Evolutionary conservation across 2,113 vertebrate genomes (phyloP).

Genomic region (Corythoichthys haematopterus): DNA sequence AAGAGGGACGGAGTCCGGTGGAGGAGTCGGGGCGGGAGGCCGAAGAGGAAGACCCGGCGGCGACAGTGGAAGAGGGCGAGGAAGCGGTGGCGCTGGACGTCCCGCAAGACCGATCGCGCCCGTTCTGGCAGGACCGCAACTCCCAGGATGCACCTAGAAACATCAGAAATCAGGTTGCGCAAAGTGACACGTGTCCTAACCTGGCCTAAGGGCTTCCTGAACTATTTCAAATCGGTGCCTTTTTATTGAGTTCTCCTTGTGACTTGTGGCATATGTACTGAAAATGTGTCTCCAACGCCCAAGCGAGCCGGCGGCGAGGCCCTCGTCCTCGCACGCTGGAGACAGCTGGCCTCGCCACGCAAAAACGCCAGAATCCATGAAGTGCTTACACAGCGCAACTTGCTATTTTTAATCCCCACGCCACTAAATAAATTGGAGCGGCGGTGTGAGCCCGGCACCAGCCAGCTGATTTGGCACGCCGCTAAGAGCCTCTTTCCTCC

Average conservation of each 20-base stretch:
- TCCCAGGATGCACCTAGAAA: slow-evolving; percentile 24
- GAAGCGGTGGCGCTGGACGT: slow-evolving; percentile 46
- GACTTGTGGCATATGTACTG: too few species aligned
- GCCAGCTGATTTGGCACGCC: slow-evolving; percentile 62
- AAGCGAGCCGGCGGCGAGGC: neutral
- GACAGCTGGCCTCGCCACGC: slow-evolving; percentile 69
- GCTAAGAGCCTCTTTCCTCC: slow-evolving; percentile 19
- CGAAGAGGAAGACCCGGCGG: slow-evolving; percentile 48
- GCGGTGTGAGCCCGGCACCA: slow-evolving; percentile 45
- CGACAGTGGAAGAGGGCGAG: slow-evolving; percentile 63
- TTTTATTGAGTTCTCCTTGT: too few species aligned
- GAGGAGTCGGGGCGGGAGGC: slow-evolving; percentile 54
- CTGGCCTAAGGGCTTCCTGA: slow-evolving; percentile 41
- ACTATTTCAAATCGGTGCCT: too few species aligned
- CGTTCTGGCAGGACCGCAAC: slow-evolving; percentile 29
- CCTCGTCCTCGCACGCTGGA: slow-evolving; percentile 39
- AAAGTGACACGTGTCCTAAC: slow-evolving; percentile 44
- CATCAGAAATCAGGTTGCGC: slow-evolving; percentile 31
- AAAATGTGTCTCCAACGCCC: neutral
- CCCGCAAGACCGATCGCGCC: slow-evolving; percentile 38
- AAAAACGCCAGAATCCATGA: slow-evolving; percentile 64
- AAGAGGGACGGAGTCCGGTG: slow-evolving; percentile 53
- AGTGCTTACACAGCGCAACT: slow-evolving; percentile 70
- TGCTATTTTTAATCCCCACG: slow-evolving; percentile 69
- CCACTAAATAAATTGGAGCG: slow-evolving; percentile 50